Conservation (phyloP, 2,888 invertebrate species). For the Agriopis marginaria region DNA sequence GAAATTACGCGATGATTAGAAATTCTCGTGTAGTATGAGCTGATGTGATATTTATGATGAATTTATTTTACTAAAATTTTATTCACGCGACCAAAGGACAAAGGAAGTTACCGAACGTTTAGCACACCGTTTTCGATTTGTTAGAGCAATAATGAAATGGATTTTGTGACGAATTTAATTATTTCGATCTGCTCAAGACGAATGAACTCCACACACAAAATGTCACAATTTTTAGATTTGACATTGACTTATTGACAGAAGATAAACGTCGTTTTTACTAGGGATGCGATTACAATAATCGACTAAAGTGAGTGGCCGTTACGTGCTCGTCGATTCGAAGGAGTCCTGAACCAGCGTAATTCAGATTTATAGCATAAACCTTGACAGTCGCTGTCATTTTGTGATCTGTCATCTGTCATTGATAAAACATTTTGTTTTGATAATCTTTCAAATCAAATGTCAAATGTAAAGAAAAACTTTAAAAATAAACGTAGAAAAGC, state of each 20-base stretch:
- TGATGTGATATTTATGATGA: slow-evolving; percentile 39
- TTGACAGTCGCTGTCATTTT: not conserved
- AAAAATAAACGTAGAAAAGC: not conserved
- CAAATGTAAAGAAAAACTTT: too few relatives aligned
- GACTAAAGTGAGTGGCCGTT: slow-evolving; percentile 1
- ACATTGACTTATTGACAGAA: slow-evolving; percentile 13
- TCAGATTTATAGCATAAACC: not conserved
- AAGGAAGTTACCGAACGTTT: slow-evolving; percentile 45
- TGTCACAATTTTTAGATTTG: slow-evolving; percentile 24
- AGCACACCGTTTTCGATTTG: slow-evolving; percentile 43
- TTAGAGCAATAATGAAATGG: slow-evolving; percentile 48
- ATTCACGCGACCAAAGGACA: slow-evolving; percentile 41
- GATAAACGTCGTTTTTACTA: not conserved
- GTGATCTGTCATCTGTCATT: not conserved
- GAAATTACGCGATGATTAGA: slow-evolving; percentile 49
- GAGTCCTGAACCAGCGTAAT: not conserved
- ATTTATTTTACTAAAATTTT: slow-evolving; percentile 48
- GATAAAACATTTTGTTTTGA: not conserved
- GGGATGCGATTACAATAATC: slow-evolving; percentile 7
- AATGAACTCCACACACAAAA: slow-evolving; percentile 50
- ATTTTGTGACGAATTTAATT: slow-evolving; percentile 52
- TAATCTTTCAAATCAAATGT: not conserved
- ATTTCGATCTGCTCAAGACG: slow-evolving; percentile 47
- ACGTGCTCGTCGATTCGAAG: not conserved
- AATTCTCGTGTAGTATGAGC: slow-evolving; percentile 41